Conservation (phyloP, 2,797 vertebrate species). For the Sebastolobus alascanus region DNA sequence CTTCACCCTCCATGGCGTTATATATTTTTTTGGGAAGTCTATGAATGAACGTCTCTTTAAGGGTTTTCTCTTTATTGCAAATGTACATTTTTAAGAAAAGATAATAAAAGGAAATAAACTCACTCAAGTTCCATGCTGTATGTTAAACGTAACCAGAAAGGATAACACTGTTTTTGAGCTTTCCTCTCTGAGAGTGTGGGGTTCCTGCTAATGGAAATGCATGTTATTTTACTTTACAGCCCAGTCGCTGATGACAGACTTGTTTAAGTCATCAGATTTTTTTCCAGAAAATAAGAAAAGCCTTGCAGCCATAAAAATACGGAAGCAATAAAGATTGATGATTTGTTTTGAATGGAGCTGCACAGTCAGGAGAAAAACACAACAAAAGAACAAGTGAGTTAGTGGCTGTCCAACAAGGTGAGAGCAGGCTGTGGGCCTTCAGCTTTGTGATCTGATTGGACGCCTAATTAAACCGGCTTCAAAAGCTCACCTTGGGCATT, state of each 20-base stretch:
- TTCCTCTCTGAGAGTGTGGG: background rate
- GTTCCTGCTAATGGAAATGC: slow-evolving; percentile 1
- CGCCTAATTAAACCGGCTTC: slow-evolving; percentile 40
- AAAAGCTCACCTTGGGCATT: slow-evolving; percentile 57
- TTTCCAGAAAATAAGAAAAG: slow-evolving; percentile 2
- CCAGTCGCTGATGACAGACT: slow-evolving; percentile 2
- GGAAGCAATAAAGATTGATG: slow-evolving; percentile 32
- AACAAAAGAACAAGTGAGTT: slow-evolving; percentile 24
- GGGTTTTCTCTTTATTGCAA: background rate
- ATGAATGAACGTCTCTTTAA: too few species aligned
- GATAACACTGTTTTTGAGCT: background rate
- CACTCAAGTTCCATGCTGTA: background rate
- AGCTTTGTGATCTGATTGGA: background rate
- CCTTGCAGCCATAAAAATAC: background rate
- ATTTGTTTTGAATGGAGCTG: slow-evolving; percentile 32
- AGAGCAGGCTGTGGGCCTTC: slow-evolving; percentile 1
- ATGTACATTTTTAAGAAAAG: background rate
- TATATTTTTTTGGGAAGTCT: too few species aligned
- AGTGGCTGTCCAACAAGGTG: slow-evolving; percentile 1
- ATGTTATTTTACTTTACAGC: slow-evolving; percentile 8
- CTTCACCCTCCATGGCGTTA: background rate
- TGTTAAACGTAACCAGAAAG: background rate
- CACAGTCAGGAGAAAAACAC: slow-evolving; percentile 36
- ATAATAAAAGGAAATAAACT: too few species aligned
- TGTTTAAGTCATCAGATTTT: slow-evolving; percentile 21